A percentile compares a stretch with the other conserved stretches of the same genome.
These are phyloP conservation scores for Alloscopus bannaensis DNA, from an alignment of 2,888 invertebrate genomes.

Conservation along the genomic window DNA sequence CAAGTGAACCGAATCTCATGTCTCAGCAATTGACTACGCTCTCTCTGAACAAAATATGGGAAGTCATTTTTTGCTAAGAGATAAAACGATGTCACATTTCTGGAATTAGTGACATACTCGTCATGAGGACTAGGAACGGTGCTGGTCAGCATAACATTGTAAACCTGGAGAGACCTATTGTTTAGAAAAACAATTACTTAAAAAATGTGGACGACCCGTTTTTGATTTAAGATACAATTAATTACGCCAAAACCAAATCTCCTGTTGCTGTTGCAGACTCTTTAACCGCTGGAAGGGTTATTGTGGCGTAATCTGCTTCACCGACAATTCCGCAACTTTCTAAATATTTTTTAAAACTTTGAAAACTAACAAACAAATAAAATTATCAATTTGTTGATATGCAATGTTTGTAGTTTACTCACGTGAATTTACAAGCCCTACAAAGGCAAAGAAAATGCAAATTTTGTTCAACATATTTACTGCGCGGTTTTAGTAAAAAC, in stretches of 20 bases:
- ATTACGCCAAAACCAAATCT: neutral
- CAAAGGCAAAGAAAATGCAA: neutral
- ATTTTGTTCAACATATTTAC: no score
- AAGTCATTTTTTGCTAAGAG: neutral
- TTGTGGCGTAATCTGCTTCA: neutral
- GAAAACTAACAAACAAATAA: no score
- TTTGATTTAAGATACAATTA: no score
- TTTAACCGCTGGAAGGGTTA: neutral
- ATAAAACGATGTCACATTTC: conserved; percentile 10
- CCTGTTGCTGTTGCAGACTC: neutral
- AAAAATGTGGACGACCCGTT: no score
- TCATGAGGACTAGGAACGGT: neutral
- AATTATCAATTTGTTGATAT: neutral
- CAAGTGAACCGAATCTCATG: conserved; percentile 25
- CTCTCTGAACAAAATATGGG: conserved; percentile 11
- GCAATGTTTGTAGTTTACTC: neutral
- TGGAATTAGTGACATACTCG: neutral
- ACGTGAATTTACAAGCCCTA: conserved; percentile 6
- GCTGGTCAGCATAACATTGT: conserved; percentile 12
- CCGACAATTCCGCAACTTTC: neutral
- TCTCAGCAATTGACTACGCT: neutral
- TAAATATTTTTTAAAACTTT: neutral
- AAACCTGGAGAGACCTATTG: neutral
- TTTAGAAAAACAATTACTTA: neutral
- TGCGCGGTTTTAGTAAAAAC: no score